Conservation (phyloP, 2,888 invertebrate species). For the Megamerina dolium region DNA sequence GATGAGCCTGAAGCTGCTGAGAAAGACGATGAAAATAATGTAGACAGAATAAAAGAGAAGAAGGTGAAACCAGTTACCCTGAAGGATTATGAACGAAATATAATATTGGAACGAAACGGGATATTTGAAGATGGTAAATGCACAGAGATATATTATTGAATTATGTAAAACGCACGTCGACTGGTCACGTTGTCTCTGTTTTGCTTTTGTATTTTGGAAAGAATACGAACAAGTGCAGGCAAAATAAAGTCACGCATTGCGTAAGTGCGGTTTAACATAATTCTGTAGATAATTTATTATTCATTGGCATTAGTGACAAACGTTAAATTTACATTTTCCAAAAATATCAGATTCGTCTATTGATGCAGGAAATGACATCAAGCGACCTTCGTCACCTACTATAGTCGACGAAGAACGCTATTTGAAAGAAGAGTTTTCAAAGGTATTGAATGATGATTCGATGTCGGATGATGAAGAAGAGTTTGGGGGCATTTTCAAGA, state of each 20-base stretch:
- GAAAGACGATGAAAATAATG: neutral
- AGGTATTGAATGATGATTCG: conserved; percentile 48
- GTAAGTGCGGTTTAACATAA: too few relatives aligned
- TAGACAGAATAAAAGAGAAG: conserved; percentile 21
- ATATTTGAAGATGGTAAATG: conserved; percentile 49
- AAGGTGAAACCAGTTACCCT: conserved; percentile 59
- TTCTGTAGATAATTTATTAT: too few relatives aligned
- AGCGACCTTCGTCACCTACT: conserved; percentile 48
- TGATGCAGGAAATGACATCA: conserved; percentile 26
- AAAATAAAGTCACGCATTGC: too few relatives aligned
- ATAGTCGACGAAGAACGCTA: conserved; percentile 64
- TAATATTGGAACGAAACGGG: conserved; percentile 65
- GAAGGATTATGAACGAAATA: conserved; percentile 73
- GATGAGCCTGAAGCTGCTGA: conserved; percentile 13
- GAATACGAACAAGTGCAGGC: too few relatives aligned
- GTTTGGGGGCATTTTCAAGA: conserved; percentile 54
- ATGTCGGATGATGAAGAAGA: conserved; percentile 53
- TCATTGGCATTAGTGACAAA: too few relatives aligned
- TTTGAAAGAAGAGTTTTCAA: conserved; percentile 60
- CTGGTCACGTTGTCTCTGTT: too few relatives aligned
- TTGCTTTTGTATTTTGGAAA: neutral
- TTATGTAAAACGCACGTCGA: too few relatives aligned
- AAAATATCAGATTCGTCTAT: conserved; percentile 17
- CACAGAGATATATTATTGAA: too few relatives aligned
- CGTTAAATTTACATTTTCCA: neutral